Conservation (phyloP, 2,888 invertebrate species). For the Liodrosophila aerea region DNA sequence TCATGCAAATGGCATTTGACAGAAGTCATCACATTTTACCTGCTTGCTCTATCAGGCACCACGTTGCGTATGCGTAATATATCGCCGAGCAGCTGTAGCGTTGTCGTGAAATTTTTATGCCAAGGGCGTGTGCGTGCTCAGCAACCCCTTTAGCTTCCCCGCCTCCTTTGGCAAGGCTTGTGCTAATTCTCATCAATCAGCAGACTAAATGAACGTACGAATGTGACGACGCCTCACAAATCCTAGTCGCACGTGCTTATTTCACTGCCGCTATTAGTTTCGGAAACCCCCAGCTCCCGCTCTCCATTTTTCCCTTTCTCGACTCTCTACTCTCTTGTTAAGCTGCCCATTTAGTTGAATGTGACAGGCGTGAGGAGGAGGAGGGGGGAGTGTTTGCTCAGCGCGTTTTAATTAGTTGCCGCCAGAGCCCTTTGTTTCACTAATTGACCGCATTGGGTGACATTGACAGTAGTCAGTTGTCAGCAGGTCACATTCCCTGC, state of each 20-base stretch:
- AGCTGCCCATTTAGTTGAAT: not conserved
- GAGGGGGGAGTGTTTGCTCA: conserved; percentile 48
- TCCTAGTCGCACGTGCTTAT: conserved; percentile 63
- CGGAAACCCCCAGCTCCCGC: not conserved
- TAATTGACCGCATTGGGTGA: conserved; percentile 65
- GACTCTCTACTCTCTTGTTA: not conserved
- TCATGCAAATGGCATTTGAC: conserved; percentile 1
- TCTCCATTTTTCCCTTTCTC: not conserved
- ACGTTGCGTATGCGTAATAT: conserved; percentile 40
- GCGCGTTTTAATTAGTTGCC: conserved; percentile 70
- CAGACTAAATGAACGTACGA: conserved; percentile 52
- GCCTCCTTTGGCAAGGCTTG: not conserved
- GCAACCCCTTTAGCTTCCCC: conserved; percentile 3
- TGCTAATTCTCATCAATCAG: conserved; percentile 54
- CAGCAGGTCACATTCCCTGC: conserved; percentile 6
- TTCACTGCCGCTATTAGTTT: conserved; percentile 22
- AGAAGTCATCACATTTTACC: conserved; percentile 3
- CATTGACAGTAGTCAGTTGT: conserved; percentile 27
- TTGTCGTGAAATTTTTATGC: conserved; percentile 27
- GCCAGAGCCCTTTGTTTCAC: conserved; percentile 56
- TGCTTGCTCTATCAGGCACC: conserved; percentile 13
- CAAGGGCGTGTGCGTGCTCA: conserved; percentile 14
- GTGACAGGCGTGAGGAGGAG: conserved; percentile 4
- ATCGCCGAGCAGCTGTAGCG: conserved; percentile 8
- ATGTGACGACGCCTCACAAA: conserved; percentile 56